Percentiles rank a stretch among this genome's conserved stretches.
phyloP scores from a whole-genome alignment of 2,113 vertebrate species.

The Marmota flaviventris region DNA sequence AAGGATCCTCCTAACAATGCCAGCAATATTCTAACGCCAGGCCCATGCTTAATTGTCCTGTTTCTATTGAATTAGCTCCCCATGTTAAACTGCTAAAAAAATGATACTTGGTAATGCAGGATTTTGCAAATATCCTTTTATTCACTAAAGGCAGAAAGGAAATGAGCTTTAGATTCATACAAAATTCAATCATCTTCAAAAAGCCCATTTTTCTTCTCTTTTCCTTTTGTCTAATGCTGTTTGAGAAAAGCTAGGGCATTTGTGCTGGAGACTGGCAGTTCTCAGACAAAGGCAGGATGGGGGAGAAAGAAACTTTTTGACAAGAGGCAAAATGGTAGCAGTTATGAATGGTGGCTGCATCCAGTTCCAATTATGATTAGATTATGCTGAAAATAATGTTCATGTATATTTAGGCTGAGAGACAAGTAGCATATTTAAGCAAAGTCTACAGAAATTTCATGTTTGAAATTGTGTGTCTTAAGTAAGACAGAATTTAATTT shows the following conservation, averaged over 20 bases:
- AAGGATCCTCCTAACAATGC: background rate
- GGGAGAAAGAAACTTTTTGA: background rate
- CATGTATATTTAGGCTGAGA: slow-evolving; percentile 45
- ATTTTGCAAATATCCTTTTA: slow-evolving; percentile 58
- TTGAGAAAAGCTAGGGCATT: background rate
- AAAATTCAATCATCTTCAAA: slow-evolving; percentile 60
- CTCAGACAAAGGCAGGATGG: background rate
- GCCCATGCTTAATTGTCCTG: background rate
- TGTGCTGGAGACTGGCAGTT: slow-evolving; percentile 35
- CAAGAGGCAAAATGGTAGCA: slow-evolving; percentile 22
- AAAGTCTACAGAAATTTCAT: background rate
- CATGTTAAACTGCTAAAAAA: slow-evolving; percentile 18
- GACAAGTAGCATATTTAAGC: slow-evolving; percentile 57
- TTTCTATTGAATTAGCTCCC: background rate
- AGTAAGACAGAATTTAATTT: slow-evolving; percentile 63
- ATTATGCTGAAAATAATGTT: slow-evolving; percentile 59
- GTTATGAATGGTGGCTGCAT: slow-evolving; percentile 35
- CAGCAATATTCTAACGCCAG: background rate
- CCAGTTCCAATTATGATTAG: slow-evolving; percentile 43
- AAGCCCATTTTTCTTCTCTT: background rate
- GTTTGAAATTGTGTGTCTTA: slow-evolving; percentile 39
- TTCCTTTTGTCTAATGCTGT: slow-evolving; percentile 17
- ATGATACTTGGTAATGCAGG: background rate
- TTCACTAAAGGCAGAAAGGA: slow-evolving; percentile 10
- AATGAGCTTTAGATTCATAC: slow-evolving; percentile 58